A percentile compares a stretch with the other conserved stretches of the same genome.
These are phyloP conservation scores for Sinella curviseta DNA, from an alignment of 1,140 invertebrate genomes.

Conservation along the genomic window DNA sequence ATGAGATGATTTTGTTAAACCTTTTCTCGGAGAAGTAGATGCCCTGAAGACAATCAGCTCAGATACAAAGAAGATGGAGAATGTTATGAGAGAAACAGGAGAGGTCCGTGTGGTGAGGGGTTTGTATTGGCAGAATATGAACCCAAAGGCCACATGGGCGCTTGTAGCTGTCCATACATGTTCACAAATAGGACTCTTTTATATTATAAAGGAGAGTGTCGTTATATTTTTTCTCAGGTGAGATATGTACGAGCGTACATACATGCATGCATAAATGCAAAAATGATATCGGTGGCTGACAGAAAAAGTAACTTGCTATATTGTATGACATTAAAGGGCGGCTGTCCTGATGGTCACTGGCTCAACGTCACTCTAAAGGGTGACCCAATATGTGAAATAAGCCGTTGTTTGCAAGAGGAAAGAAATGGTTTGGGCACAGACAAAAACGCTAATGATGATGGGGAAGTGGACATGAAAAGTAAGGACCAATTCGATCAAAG, in stretches of 20 bases:
- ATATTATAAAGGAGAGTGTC: not conserved
- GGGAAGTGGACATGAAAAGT: conserved; percentile 12
- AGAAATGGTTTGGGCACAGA: not conserved
- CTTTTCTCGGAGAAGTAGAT: not conserved
- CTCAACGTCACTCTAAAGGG: conserved; percentile 8
- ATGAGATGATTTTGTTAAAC: too few relatives aligned
- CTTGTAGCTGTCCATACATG: conserved; percentile 10
- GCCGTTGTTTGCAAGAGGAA: not conserved
- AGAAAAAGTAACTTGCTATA: not conserved
- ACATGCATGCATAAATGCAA: not conserved
- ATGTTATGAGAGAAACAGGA: conserved; percentile 7
- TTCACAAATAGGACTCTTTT: not conserved
- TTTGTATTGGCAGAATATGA: not conserved
- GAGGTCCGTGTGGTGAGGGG: not conserved
- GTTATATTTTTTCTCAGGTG: conserved; percentile 10
- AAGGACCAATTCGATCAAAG: not conserved
- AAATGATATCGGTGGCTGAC: not conserved
- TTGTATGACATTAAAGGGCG: conserved; percentile 13
- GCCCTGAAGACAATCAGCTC: not conserved
- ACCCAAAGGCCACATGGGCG: not conserved
- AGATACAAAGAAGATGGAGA: not conserved
- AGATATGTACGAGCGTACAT: not conserved
- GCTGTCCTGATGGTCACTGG: conserved; percentile 13
- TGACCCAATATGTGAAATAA: conserved; percentile 22
- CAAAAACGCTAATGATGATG: conserved; percentile 18